Base-by-base conservation (phyloP, 2,888 invertebrate species). In the Furcula furcula region DNA sequence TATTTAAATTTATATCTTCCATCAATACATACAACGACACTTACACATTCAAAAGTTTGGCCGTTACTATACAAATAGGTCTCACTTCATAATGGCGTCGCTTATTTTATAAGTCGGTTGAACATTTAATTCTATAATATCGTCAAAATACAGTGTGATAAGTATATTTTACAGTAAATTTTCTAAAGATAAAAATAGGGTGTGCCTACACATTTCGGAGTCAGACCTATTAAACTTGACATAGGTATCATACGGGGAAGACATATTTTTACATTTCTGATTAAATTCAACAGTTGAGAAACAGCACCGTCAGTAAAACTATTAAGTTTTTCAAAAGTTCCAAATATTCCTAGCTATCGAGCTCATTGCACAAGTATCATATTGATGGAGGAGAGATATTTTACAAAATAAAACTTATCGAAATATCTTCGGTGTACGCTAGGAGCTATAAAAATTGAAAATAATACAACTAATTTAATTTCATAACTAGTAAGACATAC, bases 371-470 rank as follows among this genome's bases (percentile, higher is more conserved):
- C 66, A 51, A 65, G 86, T 86, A 86, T 82, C 66, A 78, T 84
- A 88, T 88, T 88, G 88, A 88, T 88, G 88, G 88, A 87, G 86
- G 84, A 87, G 73, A 77, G 56, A 83, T 82, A 81, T 74, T 86
- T 87, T 86, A 87, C 78, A 87, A 86, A 86, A 87, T 87, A 87
- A 82, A 87, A 80, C 88, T 88, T 88, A 88, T 86, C 86, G 79
- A 87, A 86, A 87, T 87, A 88, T 88, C 88, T 88, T 88, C 88
- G 88, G 88, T 88, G 85, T 88, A 88, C 80, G 86, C 88, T 87
- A 88, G 88, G 87, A 88, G 74, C 85, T 88, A 87, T 85, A 86
- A 86, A 88, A 87, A 86, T 83, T 87, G 86, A 86, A 87, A 88
- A 87, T 87, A 87, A 85, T 88, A 87, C 82, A 86, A 82, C 85